phyloP scores from a whole-genome alignment of 1,140 invertebrate species.

The Polypedilum pembai region DNA sequence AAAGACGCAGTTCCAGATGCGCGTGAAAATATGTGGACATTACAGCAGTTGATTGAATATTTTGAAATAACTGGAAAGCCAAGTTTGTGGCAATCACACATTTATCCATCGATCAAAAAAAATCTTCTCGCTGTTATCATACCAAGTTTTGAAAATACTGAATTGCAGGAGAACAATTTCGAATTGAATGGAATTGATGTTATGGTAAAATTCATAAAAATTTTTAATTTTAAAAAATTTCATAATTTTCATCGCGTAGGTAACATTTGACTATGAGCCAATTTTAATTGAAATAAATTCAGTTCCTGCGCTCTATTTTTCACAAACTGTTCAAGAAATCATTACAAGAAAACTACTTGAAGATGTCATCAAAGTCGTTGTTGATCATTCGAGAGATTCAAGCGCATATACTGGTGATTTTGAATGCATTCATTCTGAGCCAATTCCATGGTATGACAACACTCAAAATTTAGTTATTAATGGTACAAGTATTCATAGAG shows the following conservation, averaged over 20 bases:
- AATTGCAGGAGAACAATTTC: background rate
- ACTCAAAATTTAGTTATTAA: background rate
- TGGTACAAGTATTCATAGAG: background rate
- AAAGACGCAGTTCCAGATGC: background rate
- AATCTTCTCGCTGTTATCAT: background rate
- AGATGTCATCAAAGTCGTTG: constrained; percentile 56
- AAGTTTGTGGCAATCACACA: constrained; percentile 16
- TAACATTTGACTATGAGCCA: background rate
- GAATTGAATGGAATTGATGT: constrained; percentile 20
- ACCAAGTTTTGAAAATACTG: background rate
- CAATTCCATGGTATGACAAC: constrained; percentile 35
- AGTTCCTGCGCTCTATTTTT: background rate
- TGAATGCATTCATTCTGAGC: constrained; percentile 72
- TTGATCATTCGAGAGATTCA: constrained; percentile 71
- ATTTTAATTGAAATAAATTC: constrained; percentile 24
- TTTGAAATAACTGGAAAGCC: background rate
- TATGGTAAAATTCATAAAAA: constrained; percentile 1
- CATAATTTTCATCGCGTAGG: background rate
- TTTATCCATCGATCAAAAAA: constrained; percentile 25
- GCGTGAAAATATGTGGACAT: constrained; percentile 22
- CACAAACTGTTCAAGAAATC: background rate
- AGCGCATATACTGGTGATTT: constrained; percentile 79
- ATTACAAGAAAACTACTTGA: background rate
- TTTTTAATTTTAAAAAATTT: background rate
- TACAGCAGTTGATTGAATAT: background rate